Evolutionary conservation across 2,797 vertebrate genomes (phyloP).

Genomic region (Catharus ustulatus): DNA sequence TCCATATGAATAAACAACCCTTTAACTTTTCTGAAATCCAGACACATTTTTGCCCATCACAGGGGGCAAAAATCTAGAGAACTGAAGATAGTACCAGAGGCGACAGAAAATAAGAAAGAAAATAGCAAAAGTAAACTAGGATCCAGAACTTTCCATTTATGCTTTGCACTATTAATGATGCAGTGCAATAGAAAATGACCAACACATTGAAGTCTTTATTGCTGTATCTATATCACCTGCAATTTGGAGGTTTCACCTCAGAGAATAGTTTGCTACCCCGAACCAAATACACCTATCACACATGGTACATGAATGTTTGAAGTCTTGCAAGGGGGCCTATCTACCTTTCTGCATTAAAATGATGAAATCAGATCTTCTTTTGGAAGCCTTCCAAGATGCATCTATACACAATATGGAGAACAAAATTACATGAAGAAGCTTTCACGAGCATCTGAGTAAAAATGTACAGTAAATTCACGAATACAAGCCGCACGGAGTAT

Average conservation of each 20-base stretch:
- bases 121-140: background rate
- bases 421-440: background rate
- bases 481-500: too few relatives aligned
- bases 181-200: background rate
- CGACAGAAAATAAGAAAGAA: background rate
- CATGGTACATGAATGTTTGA: background rate
- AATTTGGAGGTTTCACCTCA: background rate
- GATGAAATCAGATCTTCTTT: background rate
- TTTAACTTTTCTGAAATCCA: background rate
- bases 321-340: background rate
- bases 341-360: background rate
- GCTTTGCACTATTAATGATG: background rate
- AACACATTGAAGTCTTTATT: background rate
- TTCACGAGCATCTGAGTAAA: background rate
- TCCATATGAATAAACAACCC: background rate
- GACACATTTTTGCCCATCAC: background rate
- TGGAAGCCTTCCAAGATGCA: background rate
- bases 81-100: background rate
- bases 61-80: background rate
- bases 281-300: background rate
- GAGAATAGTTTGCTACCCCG: background rate
- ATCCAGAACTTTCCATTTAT: background rate
- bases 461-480: too few relatives aligned
- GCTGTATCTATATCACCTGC: background rate
- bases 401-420: background rate